Percentiles rank a stretch among this genome's conserved stretches.
Conservation (phyloP, 2,797 vertebrate genomes). For the Linurgus olivaceus region DNA sequence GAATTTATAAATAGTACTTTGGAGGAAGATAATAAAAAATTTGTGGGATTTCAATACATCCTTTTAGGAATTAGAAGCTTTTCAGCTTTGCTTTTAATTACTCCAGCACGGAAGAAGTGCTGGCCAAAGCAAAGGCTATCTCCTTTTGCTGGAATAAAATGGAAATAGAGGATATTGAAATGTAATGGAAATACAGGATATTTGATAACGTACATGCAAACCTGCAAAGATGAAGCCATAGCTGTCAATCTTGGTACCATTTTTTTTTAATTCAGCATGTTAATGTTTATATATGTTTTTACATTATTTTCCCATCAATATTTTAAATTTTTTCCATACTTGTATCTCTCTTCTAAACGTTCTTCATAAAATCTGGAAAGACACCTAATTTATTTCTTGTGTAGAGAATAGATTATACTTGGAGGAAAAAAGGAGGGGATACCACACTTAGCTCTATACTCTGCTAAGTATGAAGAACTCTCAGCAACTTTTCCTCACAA, state of each 20-base stretch:
- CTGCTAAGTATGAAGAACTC: background rate
- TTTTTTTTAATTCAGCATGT: background rate
- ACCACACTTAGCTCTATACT: background rate
- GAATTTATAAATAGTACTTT: constrained; percentile 20
- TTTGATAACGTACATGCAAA: background rate
- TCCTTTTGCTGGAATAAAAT: background rate
- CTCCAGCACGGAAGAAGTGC: background rate
- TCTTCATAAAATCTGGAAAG: background rate
- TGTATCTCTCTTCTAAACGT: background rate
- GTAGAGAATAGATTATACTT: background rate
- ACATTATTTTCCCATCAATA: background rate
- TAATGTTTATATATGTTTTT: background rate
- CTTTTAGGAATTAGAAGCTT: constrained; percentile 35
- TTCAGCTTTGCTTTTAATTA: constrained; percentile 46
- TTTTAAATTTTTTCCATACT: background rate
- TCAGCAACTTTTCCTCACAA: background rate
- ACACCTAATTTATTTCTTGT: background rate
- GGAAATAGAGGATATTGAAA: too few relatives aligned
- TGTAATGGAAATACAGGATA: background rate
- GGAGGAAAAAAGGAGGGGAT: background rate
- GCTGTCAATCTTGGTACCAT: background rate
- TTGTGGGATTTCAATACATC: background rate
- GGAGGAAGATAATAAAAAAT: background rate
- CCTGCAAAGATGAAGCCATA: background rate
- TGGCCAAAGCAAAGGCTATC: background rate